Conservation (phyloP, 2,113 vertebrate genomes). For the Dicaeum eximium region DNA sequence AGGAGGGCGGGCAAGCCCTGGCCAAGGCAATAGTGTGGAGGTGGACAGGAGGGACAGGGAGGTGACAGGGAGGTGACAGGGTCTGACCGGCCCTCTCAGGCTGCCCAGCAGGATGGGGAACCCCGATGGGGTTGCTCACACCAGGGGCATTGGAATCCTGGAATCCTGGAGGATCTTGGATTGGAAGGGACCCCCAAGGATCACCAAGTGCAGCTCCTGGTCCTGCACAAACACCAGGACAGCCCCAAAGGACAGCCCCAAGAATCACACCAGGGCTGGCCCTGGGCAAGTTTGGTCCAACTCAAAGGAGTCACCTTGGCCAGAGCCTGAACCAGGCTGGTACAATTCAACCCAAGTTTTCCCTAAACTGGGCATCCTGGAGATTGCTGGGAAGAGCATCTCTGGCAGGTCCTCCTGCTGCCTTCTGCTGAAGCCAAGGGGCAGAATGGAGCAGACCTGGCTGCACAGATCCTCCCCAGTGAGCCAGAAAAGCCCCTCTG, state of each 20-base stretch:
- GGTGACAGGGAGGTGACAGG: neutral
- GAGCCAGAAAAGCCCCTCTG: neutral
- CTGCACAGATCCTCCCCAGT: neutral
- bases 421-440: neutral
- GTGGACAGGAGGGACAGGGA: neutral
- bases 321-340: neutral
- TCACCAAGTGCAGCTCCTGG: neutral
- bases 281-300: neutral
- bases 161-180: neutral
- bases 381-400: neutral
- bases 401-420: neutral
- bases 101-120: neutral
- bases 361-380: neutral
- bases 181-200: neutral
- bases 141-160: neutral
- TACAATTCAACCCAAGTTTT: neutral
- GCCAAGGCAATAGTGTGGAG: constrained; percentile 1
- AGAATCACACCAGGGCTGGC: neutral
- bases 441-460: neutral
- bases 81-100: neutral
- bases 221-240: too few relatives aligned
- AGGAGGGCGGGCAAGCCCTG: neutral
- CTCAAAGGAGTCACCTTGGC: neutral
- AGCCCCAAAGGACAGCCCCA: neutral
- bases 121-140: rapidly evolving